Base-by-base conservation (phyloP, 2,113 vertebrate genomes). In the Cynocephalus volans region DNA sequence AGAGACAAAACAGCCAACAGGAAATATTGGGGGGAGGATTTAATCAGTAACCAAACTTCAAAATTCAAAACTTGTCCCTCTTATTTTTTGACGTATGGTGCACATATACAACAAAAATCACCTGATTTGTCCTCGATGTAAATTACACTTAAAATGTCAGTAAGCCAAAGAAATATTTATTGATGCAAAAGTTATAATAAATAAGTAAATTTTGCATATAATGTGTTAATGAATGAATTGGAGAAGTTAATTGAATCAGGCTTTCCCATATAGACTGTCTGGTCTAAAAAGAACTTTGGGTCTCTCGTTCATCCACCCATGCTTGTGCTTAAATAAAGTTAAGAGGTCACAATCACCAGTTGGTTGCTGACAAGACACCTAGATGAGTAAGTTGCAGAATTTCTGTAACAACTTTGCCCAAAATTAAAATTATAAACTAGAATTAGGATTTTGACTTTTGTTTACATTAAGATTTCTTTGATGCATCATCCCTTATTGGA, bases 341-440 rank as follows among this genome's bases (percentile, higher is more conserved):
- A 18, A 69, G 48, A 8, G 14, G 18, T 79, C 69, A 77, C 24
- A 62, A 17, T 92, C n/a, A 79, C 33, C 4, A 36, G 19, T 3
- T 72, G 8, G 19, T 3, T 76, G 8, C 62, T 81, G 54, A 62
- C 2, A 73, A 72, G 26, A 94, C 50, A n/a, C 10, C 36, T 65
- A 96, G 10, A 26, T 62, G 24, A 89, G 6, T 84, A 50, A 45
- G 24, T 64, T 77, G 41, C 17, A 92, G 54, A 95, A 80, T 36
- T 81, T 12, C 48, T 60, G 5, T 28, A 45, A 67, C 12, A 72
- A 93, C 10, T 73, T 85, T 89, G 28, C 4, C 41, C 31, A 62
- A 79, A 88, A 54, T 45, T n/a, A 21, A 80, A 64, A 76, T 65
- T 82, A 97, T 28, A 73, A 72, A 96, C n/a, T 41, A 41, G 41